phyloP scores from a whole-genome alignment of 2,113 vertebrate genomes.

The Callionymus lyra region DNA sequence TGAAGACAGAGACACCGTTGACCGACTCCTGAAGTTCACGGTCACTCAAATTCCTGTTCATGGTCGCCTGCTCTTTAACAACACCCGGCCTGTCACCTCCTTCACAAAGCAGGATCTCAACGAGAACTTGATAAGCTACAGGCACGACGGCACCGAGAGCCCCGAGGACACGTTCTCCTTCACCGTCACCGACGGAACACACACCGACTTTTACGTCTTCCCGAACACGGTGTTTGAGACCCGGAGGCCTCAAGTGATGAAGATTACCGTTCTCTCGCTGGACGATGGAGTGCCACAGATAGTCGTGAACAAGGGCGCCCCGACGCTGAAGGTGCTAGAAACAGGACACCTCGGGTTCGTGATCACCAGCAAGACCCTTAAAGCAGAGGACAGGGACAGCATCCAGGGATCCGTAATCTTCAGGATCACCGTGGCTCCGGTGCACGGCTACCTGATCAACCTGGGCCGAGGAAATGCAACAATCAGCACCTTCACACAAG shows the following conservation, averaged over 20 bases:
- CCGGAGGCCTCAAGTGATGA: slow-evolving; percentile 82
- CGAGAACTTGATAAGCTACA: slow-evolving; percentile 91
- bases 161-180: slow-evolving; percentile 88
- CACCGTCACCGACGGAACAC: slow-evolving; percentile 87
- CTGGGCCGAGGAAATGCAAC: slow-evolving; percentile 82
- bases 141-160: slow-evolving; percentile 81
- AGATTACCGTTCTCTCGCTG: slow-evolving; percentile 74
- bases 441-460: slow-evolving; percentile 84
- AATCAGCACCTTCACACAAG: slow-evolving; percentile 84
- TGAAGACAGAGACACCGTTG: slow-evolving; percentile 85
- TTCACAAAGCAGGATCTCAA: slow-evolving; percentile 93
- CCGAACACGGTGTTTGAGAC: slow-evolving; percentile 85
- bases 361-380: slow-evolving; percentile 84
- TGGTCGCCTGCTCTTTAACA: slow-evolving; percentile 82
- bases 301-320: slow-evolving; percentile 80
- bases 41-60: slow-evolving; percentile 83
- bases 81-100: slow-evolving; percentile 63
- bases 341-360: slow-evolving; percentile 80
- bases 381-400: slow-evolving; percentile 85
- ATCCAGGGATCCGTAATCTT: slow-evolving; percentile 68
- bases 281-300: slow-evolving; percentile 83
- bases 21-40: slow-evolving; percentile 74
- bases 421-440: slow-evolving; percentile 69
- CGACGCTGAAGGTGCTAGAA: slow-evolving; percentile 71
- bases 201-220: slow-evolving; percentile 88